Percentiles rank a stretch among this genome's conserved stretches.
Evolutionary conservation across 1,140 invertebrate species (phyloP).

Genomic region (Epicauta chinensis): DNA sequence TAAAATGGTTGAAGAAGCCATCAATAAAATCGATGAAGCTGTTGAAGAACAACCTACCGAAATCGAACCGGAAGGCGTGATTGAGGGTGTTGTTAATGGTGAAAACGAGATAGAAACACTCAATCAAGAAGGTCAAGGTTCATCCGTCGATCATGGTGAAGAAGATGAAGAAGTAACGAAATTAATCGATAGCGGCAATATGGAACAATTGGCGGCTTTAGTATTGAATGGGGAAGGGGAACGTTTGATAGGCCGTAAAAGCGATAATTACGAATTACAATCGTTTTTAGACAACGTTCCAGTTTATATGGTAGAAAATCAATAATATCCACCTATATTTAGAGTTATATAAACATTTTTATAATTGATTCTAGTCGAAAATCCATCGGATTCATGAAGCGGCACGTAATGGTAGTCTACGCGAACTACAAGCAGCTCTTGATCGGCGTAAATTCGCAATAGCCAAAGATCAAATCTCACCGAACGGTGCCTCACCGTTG

Average conservation of each 20-base stretch:
- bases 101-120: constrained; percentile 55
- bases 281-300: constrained; percentile 86
- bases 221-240: constrained; percentile 82
- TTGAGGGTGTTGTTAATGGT: constrained; percentile 57
- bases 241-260: constrained; percentile 64
- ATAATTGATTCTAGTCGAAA: constrained; percentile 60
- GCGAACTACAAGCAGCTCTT: constrained; percentile 76
- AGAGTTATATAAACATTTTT: constrained; percentile 12
- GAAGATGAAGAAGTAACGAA: constrained; percentile 48
- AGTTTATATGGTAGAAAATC: constrained; percentile 85
- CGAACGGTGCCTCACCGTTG: constrained; percentile 83
- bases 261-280: constrained; percentile 75
- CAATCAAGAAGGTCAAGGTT: constrained; percentile 47
- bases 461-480: constrained; percentile 69
- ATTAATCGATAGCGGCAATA: constrained; percentile 68
- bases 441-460: constrained; percentile 88
- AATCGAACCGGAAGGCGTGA: constrained; percentile 47
- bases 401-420: constrained; percentile 75
- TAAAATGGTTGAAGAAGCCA: constrained; percentile 1
- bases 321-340: too few relatives aligned
- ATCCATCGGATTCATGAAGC: constrained; percentile 82
- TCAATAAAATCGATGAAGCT: background rate
- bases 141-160: constrained; percentile 35
- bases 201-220: constrained; percentile 82
- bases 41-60: constrained; percentile 7